Conservation (phyloP, 2,113 vertebrate species). For the Nothocercus julius region DNA sequence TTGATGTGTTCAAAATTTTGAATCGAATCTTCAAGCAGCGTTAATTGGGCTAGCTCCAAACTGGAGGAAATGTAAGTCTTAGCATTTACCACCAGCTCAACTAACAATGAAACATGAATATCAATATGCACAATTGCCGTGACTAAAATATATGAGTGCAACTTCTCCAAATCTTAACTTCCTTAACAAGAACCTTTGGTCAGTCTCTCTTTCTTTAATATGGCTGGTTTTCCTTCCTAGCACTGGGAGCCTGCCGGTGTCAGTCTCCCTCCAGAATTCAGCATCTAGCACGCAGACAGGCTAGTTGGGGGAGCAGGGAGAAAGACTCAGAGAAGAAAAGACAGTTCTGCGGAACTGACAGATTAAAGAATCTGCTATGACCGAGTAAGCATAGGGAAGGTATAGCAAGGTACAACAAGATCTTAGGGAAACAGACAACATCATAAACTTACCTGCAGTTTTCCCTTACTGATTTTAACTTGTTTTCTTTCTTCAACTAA, state of each 20-base stretch:
- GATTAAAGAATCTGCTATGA: not conserved
- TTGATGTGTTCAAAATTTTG: not conserved
- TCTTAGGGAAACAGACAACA: not conserved
- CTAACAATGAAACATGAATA: not conserved
- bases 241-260: not conserved
- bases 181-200: not conserved
- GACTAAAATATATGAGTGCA: not conserved
- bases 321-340: not conserved
- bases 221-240: not conserved
- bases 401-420: not conserved
- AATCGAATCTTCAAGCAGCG: not conserved
- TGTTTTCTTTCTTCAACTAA: slow-evolving; percentile 90
- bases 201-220: not conserved
- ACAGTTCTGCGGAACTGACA: not conserved
- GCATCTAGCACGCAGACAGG: not conserved
- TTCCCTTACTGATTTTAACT: slow-evolving; percentile 82
- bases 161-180: not conserved
- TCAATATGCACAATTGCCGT: not conserved
- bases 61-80: not conserved
- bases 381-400: not conserved
- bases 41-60: not conserved
- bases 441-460: slow-evolving; percentile 80
- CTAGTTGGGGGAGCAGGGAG: not conserved
- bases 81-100: not conserved
- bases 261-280: not conserved